phyloP scores from a whole-genome alignment of 2,113 vertebrate species.

The Corydoras sp. region DNA sequence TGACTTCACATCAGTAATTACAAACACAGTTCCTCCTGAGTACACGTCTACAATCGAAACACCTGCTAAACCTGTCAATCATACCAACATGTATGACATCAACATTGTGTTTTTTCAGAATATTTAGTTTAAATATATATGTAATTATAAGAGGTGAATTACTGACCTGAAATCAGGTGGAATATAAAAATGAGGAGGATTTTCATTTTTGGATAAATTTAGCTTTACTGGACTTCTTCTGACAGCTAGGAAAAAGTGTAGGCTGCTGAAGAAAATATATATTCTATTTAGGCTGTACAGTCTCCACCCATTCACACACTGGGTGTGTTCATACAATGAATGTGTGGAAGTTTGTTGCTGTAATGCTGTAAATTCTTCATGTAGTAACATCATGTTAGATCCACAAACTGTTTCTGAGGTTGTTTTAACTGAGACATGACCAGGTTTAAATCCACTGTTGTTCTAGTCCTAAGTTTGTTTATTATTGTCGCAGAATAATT shows the following conservation, averaged over 20 bases:
- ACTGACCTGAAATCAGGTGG: slow-evolving; percentile 26
- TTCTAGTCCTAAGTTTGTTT: too few species aligned
- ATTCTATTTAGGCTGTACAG: too few species aligned
- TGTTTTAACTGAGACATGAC: too few species aligned
- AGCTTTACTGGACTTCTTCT: background rate
- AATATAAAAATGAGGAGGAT: slow-evolving; percentile 19
- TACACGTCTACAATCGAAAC: background rate
- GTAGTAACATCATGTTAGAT: too few species aligned
- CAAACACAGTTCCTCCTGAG: slow-evolving; percentile 9
- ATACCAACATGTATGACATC: background rate
- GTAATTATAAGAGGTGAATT: background rate
- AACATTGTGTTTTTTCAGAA: background rate
- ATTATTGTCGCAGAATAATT: too few species aligned
- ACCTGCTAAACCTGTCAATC: slow-evolving; percentile 1
- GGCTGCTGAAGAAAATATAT: too few species aligned
- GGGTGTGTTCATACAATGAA: too few species aligned
- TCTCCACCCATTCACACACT: background rate
- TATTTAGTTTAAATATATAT: background rate
- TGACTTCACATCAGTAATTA: background rate
- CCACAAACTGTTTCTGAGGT: too few species aligned
- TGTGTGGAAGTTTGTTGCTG: too few species aligned
- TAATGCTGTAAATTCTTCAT: too few species aligned
- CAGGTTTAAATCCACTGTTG: too few species aligned
- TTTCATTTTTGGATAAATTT: slow-evolving; percentile 12
- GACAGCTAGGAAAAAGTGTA: too few species aligned